Base-by-base conservation (phyloP, 2,797 vertebrate genomes). In the Synanceia verrucosa region DNA sequence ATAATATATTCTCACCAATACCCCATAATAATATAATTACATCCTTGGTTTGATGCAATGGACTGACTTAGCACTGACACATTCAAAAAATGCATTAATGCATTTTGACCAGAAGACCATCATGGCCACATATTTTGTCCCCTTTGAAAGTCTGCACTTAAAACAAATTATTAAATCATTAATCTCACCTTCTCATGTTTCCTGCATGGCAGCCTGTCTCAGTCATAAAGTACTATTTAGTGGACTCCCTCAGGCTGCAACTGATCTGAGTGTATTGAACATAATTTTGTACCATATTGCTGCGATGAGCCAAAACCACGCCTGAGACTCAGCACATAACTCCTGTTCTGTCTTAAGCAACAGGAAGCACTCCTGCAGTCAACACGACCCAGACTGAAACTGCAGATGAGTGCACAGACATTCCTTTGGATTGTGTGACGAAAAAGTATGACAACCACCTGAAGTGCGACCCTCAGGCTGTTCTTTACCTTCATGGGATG, bases 391-490 rank as follows among this genome's bases (percentile, higher is more conserved):
- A 5, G 34, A 43, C 39, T 28, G 4, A 43, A 44, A 24, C 29
- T 5, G 39, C 7, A 43, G 19, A 43, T 18, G 23, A 57, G 2
- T 1, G 0, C 8, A 46, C 18, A 58, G 16, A 56, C 12, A 60
- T 18, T 47, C 48, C 13, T 59, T 69, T 39, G 66, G 19, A 72
- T 36, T 23, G 21, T 52, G n/a, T 19, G 43, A n/a, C 26, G n/a
- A 47, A 2, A 59, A 62, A 36, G 44, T n/a, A 52, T 55, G 51
- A 71, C 34, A 12, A 47, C 6, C 6, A 21, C 19, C 13, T 60
- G 31, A 48, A 44, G 39, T 33, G 24, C 10, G 36, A 23, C 46
- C 62, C 52, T 23, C 19, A n/a, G 26, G 60, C 55, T 52, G 24
- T 12, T n/a, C 16, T 29, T 51, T 19, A 19, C 23, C 53, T 74